phyloP scores from a whole-genome alignment of 2,888 invertebrate genomes.

The Lingula anatina region DNA sequence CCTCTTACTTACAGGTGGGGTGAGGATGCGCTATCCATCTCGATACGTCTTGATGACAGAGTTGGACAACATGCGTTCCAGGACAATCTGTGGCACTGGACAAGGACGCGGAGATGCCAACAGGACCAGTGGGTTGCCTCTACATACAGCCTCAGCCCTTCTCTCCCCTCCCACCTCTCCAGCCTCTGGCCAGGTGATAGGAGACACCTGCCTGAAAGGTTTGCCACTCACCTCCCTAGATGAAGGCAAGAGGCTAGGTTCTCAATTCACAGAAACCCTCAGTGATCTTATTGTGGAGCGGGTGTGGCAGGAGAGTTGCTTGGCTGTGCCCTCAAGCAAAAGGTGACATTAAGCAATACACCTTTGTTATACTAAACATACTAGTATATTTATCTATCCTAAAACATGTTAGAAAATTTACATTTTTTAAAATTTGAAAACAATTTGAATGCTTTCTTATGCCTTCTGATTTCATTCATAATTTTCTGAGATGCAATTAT shows the following conservation, averaged over 20 bases:
- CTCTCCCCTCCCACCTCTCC: slow-evolving; percentile 45
- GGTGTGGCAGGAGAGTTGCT: slow-evolving; percentile 69
- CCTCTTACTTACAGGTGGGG: slow-evolving; percentile 66
- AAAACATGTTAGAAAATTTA: too few relatives aligned
- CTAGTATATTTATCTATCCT: neutral
- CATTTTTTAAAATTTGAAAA: neutral
- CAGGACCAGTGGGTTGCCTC: neutral
- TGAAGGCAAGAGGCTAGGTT: slow-evolving; percentile 16
- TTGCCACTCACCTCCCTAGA: slow-evolving; percentile 11
- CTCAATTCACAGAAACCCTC: slow-evolving; percentile 12
- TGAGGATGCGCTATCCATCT: slow-evolving; percentile 91
- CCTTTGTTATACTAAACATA: neutral
- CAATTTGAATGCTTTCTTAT: neutral
- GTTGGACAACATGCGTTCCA: slow-evolving; percentile 36
- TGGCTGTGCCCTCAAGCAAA: slow-evolving; percentile 45
- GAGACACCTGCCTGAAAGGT: slow-evolving; percentile 19
- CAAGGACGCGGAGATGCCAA: neutral
- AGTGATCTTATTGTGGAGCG: slow-evolving; percentile 26
- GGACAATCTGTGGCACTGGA: slow-evolving; percentile 12
- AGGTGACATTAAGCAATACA: slow-evolving; percentile 10
- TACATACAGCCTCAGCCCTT: too few relatives aligned
- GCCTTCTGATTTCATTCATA: neutral
- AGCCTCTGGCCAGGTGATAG: slow-evolving; percentile 22
- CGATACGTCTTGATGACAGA: slow-evolving; percentile 73
- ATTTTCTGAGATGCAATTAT: slow-evolving; percentile 1